phyloP scores from a whole-genome alignment of 2,888 invertebrate species.

The Scelioninae gen. 2 region DNA sequence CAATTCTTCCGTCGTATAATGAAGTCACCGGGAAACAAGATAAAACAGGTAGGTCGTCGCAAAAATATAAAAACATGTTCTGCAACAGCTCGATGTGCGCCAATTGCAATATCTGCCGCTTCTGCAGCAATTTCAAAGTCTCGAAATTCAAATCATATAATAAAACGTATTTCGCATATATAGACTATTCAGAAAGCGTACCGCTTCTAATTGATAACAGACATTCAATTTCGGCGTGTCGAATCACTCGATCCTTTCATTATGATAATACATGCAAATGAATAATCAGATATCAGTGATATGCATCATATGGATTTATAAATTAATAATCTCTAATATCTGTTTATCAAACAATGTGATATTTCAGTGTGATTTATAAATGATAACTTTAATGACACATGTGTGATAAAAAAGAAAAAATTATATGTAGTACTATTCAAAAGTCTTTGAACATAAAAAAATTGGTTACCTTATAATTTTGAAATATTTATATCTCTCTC shows the following conservation, averaged over 20 bases:
- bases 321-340: background rate
- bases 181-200: slow-evolving; percentile 47
- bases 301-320: no score
- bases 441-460: no score
- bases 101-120: slow-evolving; percentile 50
- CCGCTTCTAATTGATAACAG: slow-evolving; percentile 43
- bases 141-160: slow-evolving; percentile 24
- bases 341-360: slow-evolving; percentile 20
- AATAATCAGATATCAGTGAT: no score
- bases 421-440: no score
- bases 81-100: slow-evolving; percentile 43
- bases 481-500: no score
- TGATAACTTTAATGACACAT: no score
- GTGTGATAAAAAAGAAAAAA: no score
- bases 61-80: slow-evolving; percentile 44
- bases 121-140: slow-evolving; percentile 48
- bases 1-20: slow-evolving; percentile 40
- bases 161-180: slow-evolving; percentile 35
- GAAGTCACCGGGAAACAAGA: slow-evolving; percentile 32
- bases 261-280: slow-evolving; percentile 11
- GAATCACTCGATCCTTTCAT: slow-evolving; percentile 23
- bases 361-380: slow-evolving; percentile 1
- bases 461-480: no score
- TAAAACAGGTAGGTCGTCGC: slow-evolving; percentile 38
- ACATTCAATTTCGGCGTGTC: slow-evolving; percentile 30